Base-by-base conservation (phyloP, 2,888 invertebrate genomes). In the Holacanthella duospinosa region DNA sequence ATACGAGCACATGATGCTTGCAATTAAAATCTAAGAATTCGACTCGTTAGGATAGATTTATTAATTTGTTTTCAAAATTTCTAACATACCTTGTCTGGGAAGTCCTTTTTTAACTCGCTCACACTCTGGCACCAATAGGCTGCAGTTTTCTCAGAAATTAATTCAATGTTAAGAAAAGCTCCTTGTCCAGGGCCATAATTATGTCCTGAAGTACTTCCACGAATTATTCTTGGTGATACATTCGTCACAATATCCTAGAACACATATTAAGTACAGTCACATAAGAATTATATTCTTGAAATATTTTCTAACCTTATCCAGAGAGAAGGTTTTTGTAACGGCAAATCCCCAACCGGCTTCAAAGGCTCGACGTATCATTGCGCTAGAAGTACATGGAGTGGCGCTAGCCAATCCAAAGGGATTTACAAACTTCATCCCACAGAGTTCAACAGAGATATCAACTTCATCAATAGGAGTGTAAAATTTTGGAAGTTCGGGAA, bases 331-430 rank as follows among this genome's bases (percentile, higher is more conserved):
- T 80, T 99, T 99, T 0, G 97, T 99, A 1, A 99, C 88, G n/a
- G 86, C 91, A 76, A 93, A 99, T 0, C 87, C 90, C 99, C 99
- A 99, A 1, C 97, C 97, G 71, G 92, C 90, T 76, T 93, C 86
- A 76, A 97, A 99, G 21, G 90, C 88, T 67, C 97, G 81, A 2
- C 97, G 81, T 57, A 97, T 94, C 96, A 99, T 99, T 0, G 93
- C 86, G 2, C 90, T 84, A 64, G 88, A 87, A 1, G 97, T 99
- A 4, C 94, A 91, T 2, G 97, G 97, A 1, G 96, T 93, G 0
- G 99, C 97, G 60, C 94, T 95, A 1, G 97, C 99, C 66, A 99
- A 79, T 0, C 99, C 97, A 75, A 95, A 97, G 0, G 97, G 97
- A 80, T 97, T 97, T 77, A 89, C 87, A 76, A 99, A 99, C 75